These are phyloP conservation scores for Papilio elwesi DNA, from an alignment of 2,888 invertebrate species.

Conservation along the genomic window DNA sequence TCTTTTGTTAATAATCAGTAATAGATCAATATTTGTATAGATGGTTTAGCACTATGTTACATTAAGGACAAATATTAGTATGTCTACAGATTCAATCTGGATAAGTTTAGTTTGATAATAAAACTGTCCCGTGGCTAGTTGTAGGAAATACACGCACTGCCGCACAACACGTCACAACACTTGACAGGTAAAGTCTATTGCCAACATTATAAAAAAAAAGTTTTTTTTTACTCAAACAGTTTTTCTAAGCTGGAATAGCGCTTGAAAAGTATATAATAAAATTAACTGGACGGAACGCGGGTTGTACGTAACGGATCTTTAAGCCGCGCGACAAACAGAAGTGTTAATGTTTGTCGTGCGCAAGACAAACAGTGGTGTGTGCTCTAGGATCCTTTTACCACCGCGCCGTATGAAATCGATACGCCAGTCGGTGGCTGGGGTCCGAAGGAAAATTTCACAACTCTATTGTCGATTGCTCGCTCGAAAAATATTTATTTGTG, in stretches of 20 bases:
- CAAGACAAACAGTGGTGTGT: constrained; percentile 50
- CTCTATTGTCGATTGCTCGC: constrained; percentile 20
- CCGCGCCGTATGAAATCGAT: constrained; percentile 55
- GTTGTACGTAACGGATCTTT: constrained; percentile 34
- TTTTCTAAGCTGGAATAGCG: constrained; percentile 26
- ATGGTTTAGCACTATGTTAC: too few species aligned
- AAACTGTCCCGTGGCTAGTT: neutral
- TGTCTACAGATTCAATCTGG: neutral
- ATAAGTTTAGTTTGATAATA: constrained; percentile 6
- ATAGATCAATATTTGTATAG: too few species aligned
- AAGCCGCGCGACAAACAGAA: constrained; percentile 53
- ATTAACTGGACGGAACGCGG: constrained; percentile 11
- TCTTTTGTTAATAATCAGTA: too few species aligned
- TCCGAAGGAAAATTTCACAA: constrained; percentile 33
- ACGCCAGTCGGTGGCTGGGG: constrained; percentile 41
- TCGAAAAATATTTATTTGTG: constrained; percentile 19
- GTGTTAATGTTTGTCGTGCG: constrained; percentile 61
- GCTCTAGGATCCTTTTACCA: constrained; percentile 50
- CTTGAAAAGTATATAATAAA: constrained; percentile 26
- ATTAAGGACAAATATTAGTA: neutral
- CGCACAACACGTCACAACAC: constrained; percentile 17
- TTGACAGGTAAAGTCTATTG: constrained; percentile 25
- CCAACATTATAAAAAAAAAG: constrained; percentile 26
- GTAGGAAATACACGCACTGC: neutral
- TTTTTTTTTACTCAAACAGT: constrained; percentile 26